Percentiles rank a stretch among this genome's conserved stretches.
Evolutionary conservation across 2,113 vertebrate species (phyloP).

Genomic region (Hucho hucho): DNA sequence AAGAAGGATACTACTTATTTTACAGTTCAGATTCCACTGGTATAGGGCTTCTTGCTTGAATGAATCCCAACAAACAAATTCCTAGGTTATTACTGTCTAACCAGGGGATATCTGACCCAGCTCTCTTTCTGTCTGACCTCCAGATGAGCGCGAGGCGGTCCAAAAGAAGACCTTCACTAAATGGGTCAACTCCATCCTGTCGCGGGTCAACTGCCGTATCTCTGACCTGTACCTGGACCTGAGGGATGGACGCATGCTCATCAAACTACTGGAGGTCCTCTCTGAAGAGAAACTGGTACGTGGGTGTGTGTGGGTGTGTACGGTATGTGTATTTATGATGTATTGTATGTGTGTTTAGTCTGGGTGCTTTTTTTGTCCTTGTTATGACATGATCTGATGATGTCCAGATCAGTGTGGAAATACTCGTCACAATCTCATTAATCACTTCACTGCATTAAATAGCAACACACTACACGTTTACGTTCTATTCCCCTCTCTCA

Average conservation of each 20-base stretch:
- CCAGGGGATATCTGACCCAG: background rate
- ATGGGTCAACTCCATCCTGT: slow-evolving; percentile 7
- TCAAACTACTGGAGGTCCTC: slow-evolving; percentile 8
- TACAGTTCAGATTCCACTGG: no score
- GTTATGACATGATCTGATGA: no score
- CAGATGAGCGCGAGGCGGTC: slow-evolving; percentile 7
- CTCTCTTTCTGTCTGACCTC: background rate
- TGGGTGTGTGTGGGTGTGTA: background rate
- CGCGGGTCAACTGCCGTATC: slow-evolving; percentile 5
- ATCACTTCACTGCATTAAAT: background rate
- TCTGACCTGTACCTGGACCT: slow-evolving; percentile 6
- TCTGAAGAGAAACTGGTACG: slow-evolving; percentile 3
- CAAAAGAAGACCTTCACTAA: slow-evolving; percentile 12
- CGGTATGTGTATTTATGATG: background rate
- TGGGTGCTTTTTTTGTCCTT: background rate
- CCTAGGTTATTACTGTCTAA: no score
- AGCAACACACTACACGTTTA: background rate
- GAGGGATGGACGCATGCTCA: slow-evolving; percentile 10
- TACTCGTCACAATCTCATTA: no score
- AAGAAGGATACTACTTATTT: no score
- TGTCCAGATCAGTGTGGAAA: no score
- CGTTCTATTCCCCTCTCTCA: background rate
- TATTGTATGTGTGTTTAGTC: background rate
- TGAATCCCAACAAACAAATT: no score
- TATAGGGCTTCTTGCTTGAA: no score